Evolutionary conservation across 2,888 invertebrate genomes (phyloP), one percentile per base, ranked within the genome.

Genomic region (Apantesis nais): DNA sequence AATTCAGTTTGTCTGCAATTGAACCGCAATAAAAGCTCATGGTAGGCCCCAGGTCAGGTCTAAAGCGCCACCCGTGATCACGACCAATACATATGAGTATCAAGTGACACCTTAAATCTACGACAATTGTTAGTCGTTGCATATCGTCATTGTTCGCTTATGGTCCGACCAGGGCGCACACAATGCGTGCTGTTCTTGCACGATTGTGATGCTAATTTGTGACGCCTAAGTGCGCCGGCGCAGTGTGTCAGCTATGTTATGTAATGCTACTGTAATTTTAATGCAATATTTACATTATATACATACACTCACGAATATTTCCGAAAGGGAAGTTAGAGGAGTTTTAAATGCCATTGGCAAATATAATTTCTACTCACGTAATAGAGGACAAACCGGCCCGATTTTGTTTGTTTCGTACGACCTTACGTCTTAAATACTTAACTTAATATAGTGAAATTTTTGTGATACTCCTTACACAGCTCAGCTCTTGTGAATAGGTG

Each of bases 181-280:
- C 82, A 75, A 80, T 83, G 74, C 74, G 58, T 74, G 80, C 67
- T 65, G 67, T 73, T 66, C 71, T 62, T 48, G 65, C 76, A 74
- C 78, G 69, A 85, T 84, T 82, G 80, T 83, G 80, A 85, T 85
- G 85, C 77, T 77, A 85, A 85, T 84, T 62, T 34, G 76, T 84
- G 83, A 82, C 84, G 83, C 80, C 80, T 78, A 22, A 48, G 65
- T 67, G 73, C 73, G 67, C 70, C 70, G 55, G 74, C 72, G 72
- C 74, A 70, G 37, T 39, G 52, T 52, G 48, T 48, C 12, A 22
- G 16, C 14, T 29, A 58, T 29, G 2, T 58, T 58, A 29, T 58
- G 14, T 29, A 25, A 14, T 55, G 5, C 25, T 25, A 55, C 25
- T 25, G 25, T 25, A 14, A 3, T 55, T 55, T 55, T 55, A 25